These are phyloP conservation scores for Adoxophyes honmai DNA, from an alignment of 1,140 invertebrate species.

Conservation along the genomic window DNA sequence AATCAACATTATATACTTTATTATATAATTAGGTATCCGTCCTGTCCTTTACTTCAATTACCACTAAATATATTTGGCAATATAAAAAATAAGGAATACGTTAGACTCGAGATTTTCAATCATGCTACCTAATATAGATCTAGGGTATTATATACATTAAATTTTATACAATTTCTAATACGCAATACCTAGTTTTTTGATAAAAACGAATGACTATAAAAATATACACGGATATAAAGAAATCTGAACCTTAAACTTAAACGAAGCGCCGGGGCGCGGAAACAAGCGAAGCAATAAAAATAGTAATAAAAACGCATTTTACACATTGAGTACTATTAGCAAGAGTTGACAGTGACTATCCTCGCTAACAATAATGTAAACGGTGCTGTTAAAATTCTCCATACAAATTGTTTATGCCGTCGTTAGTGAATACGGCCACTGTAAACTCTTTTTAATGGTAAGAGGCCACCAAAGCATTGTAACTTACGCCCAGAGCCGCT, in stretches of 20 bases:
- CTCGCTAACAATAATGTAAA: too few relatives aligned
- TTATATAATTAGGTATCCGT: constrained; percentile 37
- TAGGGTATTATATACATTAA: constrained; percentile 26
- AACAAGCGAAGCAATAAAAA: too few relatives aligned
- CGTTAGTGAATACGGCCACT: too few relatives aligned
- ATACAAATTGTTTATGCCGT: too few relatives aligned
- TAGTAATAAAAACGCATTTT: too few relatives aligned
- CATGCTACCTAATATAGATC: constrained; percentile 54
- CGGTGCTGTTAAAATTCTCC: too few relatives aligned
- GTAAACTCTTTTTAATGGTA: too few relatives aligned
- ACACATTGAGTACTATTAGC: too few relatives aligned
- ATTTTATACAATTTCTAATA: constrained; percentile 57
- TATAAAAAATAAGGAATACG: constrained; percentile 74
- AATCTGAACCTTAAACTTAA: constrained; percentile 18
- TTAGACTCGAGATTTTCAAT: constrained; percentile 63
- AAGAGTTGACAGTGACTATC: too few relatives aligned
- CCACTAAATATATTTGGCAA: constrained; percentile 74
- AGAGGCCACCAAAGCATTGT: too few relatives aligned
- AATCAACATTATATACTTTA: constrained; percentile 68
- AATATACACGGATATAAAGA: constrained; percentile 53
- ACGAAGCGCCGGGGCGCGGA: too few relatives aligned
- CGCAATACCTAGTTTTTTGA: constrained; percentile 36
- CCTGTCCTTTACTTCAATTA: constrained; percentile 62
- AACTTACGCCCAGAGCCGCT: too few relatives aligned
- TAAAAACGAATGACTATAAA: constrained; percentile 58